Conservation (phyloP, 2,888 invertebrate species). For the Troides helena region DNA sequence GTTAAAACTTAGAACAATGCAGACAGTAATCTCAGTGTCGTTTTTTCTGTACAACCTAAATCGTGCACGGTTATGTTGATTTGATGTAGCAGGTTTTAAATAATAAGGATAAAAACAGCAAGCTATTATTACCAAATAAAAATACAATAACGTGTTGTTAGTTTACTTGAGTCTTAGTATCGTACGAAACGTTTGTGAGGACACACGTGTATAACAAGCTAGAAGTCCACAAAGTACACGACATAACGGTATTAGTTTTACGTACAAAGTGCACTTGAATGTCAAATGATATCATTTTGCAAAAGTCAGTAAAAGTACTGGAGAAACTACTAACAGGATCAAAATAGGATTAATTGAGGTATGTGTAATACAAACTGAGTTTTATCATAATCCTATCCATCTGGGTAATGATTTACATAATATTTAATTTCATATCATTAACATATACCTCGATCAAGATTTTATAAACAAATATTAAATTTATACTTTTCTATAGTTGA, state of each 20-base stretch:
- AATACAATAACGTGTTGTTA: neutral
- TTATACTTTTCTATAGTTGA: no score
- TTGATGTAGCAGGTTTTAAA: conserved; percentile 8
- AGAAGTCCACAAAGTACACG: neutral
- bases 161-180: conserved; percentile 8
- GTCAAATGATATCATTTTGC: neutral
- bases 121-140: conserved; percentile 5
- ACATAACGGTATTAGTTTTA: neutral
- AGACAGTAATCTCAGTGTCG: neutral
- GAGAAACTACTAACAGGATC: neutral
- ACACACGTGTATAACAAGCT: conserved; percentile 1
- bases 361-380: neutral
- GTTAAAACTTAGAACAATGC: neutral
- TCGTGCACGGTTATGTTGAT: neutral
- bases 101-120: conserved; percentile 4
- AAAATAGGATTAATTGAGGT: neutral
- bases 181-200: conserved; percentile 3
- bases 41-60: neutral
- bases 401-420: neutral
- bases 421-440: neutral
- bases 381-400: neutral
- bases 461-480: neutral
- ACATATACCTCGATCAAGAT: neutral
- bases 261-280: neutral
- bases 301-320: neutral